These are phyloP conservation scores for Eilema caniola DNA, from an alignment of 2,888 invertebrate genomes.

Conservation along the genomic window DNA sequence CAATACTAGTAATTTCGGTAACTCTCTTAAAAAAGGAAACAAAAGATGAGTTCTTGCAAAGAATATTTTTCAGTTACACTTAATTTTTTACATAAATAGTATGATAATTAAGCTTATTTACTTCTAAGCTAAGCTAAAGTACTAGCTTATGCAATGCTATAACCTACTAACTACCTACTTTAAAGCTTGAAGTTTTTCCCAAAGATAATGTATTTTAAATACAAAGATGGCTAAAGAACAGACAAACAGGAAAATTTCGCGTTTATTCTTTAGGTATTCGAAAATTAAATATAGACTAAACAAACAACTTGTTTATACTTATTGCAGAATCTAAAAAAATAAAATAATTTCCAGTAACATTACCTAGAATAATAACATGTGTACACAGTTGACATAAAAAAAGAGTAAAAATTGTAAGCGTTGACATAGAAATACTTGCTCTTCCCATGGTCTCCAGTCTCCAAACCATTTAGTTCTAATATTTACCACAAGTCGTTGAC, in stretches of 20 bases:
- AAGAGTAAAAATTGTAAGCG: neutral
- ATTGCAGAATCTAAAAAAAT: slow-evolving; percentile 1
- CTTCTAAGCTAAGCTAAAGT: no score
- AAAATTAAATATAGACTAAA: neutral
- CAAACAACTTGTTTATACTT: neutral
- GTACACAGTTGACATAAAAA: neutral
- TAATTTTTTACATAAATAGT: no score
- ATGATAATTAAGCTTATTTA: no score
- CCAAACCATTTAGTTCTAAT: neutral
- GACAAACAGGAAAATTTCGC: neutral
- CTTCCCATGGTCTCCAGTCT: neutral
- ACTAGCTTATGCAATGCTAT: no score
- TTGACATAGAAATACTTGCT: neutral
- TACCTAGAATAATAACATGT: neutral
- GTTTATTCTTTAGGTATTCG: neutral
- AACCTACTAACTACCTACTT: no score
- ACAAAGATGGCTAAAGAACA: neutral
- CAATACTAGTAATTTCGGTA: no score
- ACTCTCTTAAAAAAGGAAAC: no score
- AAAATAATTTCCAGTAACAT: neutral
- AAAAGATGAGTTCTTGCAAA: no score
- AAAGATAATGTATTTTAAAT: no score
- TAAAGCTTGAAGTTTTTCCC: no score
- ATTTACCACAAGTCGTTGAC: neutral
- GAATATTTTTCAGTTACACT: no score